Conservation (phyloP, 2,797 vertebrate genomes). For the Morus bassanus region DNA sequence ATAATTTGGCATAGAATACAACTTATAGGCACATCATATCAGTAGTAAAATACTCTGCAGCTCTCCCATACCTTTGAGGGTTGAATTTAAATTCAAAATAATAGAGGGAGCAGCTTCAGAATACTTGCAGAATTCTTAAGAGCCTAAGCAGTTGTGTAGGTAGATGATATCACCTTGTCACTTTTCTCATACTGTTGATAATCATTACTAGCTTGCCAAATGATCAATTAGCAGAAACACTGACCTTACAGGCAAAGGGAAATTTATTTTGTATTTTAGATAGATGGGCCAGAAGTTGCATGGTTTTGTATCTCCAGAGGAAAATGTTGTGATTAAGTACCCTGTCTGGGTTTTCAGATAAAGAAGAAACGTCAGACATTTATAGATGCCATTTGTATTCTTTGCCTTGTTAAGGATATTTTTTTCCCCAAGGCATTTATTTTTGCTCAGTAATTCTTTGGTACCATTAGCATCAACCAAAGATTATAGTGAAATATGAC, state of each 20-base stretch:
- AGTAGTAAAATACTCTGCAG: not conserved
- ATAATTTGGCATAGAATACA: not conserved
- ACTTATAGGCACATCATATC: not conserved
- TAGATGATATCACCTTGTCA: not conserved
- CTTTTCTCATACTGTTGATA: not conserved
- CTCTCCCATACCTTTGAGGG: not conserved
- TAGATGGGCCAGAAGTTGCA: not conserved
- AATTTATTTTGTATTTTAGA: not conserved
- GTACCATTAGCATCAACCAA: not conserved
- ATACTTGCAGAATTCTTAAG: not conserved
- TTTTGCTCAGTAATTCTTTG: not conserved
- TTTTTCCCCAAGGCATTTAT: not conserved
- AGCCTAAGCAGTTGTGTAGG: not conserved
- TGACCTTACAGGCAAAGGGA: not conserved
- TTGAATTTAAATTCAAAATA: not conserved
- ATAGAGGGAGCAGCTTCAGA: not conserved
- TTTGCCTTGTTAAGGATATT: not conserved
- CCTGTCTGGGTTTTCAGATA: not conserved
- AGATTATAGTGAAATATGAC: not conserved
- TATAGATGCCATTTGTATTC: not conserved
- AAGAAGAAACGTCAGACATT: not conserved
- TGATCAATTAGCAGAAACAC: not conserved
- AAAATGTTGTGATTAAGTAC: not conserved
- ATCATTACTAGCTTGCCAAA: not conserved
- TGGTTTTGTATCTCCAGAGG: not conserved